These are phyloP conservation scores for Hassar affinis DNA, from an alignment of 2,113 vertebrate species.

Conservation along the genomic window DNA sequence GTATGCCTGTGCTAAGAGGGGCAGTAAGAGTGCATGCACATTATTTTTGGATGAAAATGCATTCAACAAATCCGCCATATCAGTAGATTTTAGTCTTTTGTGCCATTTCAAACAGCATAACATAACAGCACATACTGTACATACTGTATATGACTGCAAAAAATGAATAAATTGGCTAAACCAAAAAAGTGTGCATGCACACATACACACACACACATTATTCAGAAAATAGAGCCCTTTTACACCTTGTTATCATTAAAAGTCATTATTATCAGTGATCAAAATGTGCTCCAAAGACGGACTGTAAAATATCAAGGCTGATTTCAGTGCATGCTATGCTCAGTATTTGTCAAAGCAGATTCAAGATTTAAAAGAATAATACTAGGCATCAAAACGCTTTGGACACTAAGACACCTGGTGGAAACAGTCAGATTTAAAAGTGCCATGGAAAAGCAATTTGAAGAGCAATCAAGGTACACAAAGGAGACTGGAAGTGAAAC, in stretches of 20 bases:
- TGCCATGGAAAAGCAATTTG: constrained; percentile 68
- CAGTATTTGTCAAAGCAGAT: constrained; percentile 9
- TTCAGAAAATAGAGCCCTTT: background rate
- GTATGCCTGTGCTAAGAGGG: background rate
- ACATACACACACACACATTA: background rate
- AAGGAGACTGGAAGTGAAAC: constrained; percentile 65
- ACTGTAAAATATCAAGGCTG: background rate
- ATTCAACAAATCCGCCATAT: background rate
- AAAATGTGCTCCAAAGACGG: constrained; percentile 8
- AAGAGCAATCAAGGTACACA: constrained; percentile 73
- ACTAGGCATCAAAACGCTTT: constrained; percentile 20
- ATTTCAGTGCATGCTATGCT: constrained; percentile 1
- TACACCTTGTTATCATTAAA: background rate
- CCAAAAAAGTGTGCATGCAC: background rate
- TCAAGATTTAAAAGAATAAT: constrained; percentile 37
- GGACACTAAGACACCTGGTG: constrained; percentile 39
- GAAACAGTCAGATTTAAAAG: constrained; percentile 59
- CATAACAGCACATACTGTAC: background rate
- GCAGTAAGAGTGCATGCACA: background rate
- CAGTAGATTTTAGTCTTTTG: background rate
- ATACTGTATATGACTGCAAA: background rate
- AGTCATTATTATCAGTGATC: constrained; percentile 33
- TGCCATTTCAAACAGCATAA: background rate
- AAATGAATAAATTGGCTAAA: background rate
- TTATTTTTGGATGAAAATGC: background rate